phyloP scores from a whole-genome alignment of 2,888 invertebrate species.

The Ichneumoninae sp. region DNA sequence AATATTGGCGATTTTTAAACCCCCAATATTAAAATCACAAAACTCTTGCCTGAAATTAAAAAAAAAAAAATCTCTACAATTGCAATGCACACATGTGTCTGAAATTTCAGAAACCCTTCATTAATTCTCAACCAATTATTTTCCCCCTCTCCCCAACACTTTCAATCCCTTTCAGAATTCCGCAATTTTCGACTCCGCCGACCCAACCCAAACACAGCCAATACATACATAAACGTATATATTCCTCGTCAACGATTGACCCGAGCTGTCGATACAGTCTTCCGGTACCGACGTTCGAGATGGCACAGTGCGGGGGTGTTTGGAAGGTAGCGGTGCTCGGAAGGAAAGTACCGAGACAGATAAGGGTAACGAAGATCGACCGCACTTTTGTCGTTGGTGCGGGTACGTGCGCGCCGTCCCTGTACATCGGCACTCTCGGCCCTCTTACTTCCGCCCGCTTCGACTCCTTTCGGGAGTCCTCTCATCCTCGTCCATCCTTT shows the following conservation, averaged over 20 bases:
- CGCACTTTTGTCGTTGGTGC: conserved; percentile 70
- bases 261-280: conserved; percentile 39
- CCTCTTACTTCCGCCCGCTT: conserved; percentile 17
- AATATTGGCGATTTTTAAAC: no score
- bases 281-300: background rate
- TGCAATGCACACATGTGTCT: no score
- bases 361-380: conserved; percentile 74
- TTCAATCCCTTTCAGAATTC: no score
- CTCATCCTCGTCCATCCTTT: conserved; percentile 38
- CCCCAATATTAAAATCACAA: no score
- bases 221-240: background rate
- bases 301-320: background rate
- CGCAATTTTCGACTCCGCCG: no score
- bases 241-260: conserved; percentile 23
- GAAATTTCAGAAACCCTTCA: no score
- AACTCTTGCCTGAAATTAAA: no score
- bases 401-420: conserved; percentile 44
- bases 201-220: background rate
- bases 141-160: no score
- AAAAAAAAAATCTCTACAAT: no score
- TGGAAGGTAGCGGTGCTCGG: no score
- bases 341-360: conserved; percentile 68
- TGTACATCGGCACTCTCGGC: conserved; percentile 24
- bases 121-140: no score
- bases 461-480: conserved; percentile 31